Base-by-base conservation (phyloP, 2,888 invertebrate genomes). In the Meganola albula region DNA sequence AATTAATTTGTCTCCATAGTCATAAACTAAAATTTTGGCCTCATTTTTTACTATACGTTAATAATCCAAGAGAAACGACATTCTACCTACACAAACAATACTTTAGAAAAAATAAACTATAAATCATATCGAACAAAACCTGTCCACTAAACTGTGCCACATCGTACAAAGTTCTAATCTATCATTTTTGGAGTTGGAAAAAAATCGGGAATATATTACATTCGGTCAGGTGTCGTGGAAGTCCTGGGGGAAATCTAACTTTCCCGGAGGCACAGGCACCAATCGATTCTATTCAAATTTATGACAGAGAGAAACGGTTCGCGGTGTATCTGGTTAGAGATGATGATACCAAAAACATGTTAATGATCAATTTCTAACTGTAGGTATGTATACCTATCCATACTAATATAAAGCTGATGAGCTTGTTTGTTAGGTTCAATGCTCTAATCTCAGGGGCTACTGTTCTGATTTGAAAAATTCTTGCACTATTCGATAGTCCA, bases 241-340 rank as follows among this genome's bases (percentile, higher is more conserved):
- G 73, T 77, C 84, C 76, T 78, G 59, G 51, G 84, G 85, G 84
- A 85, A 85, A 85, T 85, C 83, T 84, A 83, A 84, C 84, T 84
- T 82, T 76, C 78, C 84, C 77, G 71, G 78, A 75, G 82, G 84
- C 83, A 79, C 77, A 82, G 84, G 84, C 84, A 84, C 76, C 82
- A 77, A 85, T 85, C 84, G 84, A 84, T 85, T 85, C 84, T 82
- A 84, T 84, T 84, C 84, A 85, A 85, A 85, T 85, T 84, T 85
- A 85, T 85, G 84, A 83, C 78, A 75, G 77, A 74, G 80, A 75
- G 76, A 73, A 77, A 79, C 78, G 71, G 71, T 69, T 74, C 63
- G 57, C 47, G 41, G 46, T 40, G 20, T 31, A 69, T 53, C 41
- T 53, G 38, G 50, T 44, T 44, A 35, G 74, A 78, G 78, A 29